Evolutionary conservation across 64 coral and sea anemone species (phyloP).

Genomic region (Stichodactyla mertensii): DNA sequence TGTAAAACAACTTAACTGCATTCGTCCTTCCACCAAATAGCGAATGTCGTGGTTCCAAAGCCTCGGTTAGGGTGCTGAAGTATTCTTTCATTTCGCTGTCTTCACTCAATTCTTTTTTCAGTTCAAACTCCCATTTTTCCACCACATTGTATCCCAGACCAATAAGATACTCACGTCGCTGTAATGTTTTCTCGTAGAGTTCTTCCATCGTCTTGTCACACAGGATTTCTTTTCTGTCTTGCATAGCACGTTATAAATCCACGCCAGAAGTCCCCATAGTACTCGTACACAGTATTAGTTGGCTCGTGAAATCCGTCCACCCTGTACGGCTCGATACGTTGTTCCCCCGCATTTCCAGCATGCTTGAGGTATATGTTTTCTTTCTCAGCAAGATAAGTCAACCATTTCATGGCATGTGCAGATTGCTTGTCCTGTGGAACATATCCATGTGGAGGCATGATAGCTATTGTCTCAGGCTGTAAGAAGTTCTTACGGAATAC

Average conservation of each 20-base stretch:
- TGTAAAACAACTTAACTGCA: neutral
- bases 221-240: neutral
- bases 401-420: neutral
- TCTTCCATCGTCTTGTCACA: neutral
- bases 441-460: slow-evolving; percentile 29
- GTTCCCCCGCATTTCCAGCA: neutral
- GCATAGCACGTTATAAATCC: slow-evolving; percentile 5
- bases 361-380: neutral
- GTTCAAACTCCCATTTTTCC: slow-evolving; percentile 43
- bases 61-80: neutral
- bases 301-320: slow-evolving; percentile 20
- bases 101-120: neutral
- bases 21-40: slow-evolving; percentile 35
- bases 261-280: slow-evolving; percentile 27
- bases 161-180: neutral
- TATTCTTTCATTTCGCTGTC: neutral
- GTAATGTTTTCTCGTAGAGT: neutral
- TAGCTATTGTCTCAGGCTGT: slow-evolving; percentile 11
- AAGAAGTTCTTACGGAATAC: neutral
- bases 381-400: neutral
- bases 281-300: slow-evolving; percentile 1
- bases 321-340: neutral
- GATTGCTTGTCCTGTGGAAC: neutral
- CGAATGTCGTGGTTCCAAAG: slow-evolving; percentile 5
- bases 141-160: neutral